Base-by-base conservation (phyloP, 2,888 invertebrate genomes). In the Callimorpha dominula region DNA sequence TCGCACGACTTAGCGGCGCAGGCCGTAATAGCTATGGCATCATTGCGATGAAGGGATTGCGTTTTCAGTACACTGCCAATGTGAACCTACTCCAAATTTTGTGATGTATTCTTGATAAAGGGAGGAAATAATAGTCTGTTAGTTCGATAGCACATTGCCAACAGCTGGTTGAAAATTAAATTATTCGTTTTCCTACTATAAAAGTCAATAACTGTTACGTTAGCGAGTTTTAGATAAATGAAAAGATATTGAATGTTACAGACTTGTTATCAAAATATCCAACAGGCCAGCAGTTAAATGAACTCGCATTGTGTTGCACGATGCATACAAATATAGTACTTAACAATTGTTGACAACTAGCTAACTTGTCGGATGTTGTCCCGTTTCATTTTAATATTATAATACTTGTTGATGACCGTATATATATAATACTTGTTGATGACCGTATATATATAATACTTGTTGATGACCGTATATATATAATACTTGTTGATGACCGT, bases 231-330 rank as follows among this genome's bases (percentile, higher is more conserved):
- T 31, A 31, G 20, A 65, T 49, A 31, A 65, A 50, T 65, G 65
- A 4, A 65, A 65, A 50, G 31, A 50, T 65, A 65, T 65, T 65
- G 65, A 40, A 50, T 17, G 65, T 40, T 40, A 40, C 65, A 11
- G 50, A 6, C 65, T 50, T 50, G 65, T 40, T 65, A 65, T 65
- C 49, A 11, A 31, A 50, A 50, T 31, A 6, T 50, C 17, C 12
- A 17, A 50, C 40, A 31, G 65, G 31, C 2, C 15, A 9, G 15
- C 65, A 15, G 50, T 65, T 20, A 15, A 17, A 65, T 50, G 14
- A 50, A 11, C 14, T 31, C 60, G 31, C 31, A 60, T 60, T 14
- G 60, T 40, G 11, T 14, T 31, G 31, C 49, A 20, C 20, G 7
- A 20, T 49, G 7, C 12, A 49, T n/a, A 43, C 17, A 17, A 9